These are phyloP conservation scores for Meloidogyne exigua DNA, from an alignment of 1,140 invertebrate genomes.

Conservation along the genomic window DNA sequence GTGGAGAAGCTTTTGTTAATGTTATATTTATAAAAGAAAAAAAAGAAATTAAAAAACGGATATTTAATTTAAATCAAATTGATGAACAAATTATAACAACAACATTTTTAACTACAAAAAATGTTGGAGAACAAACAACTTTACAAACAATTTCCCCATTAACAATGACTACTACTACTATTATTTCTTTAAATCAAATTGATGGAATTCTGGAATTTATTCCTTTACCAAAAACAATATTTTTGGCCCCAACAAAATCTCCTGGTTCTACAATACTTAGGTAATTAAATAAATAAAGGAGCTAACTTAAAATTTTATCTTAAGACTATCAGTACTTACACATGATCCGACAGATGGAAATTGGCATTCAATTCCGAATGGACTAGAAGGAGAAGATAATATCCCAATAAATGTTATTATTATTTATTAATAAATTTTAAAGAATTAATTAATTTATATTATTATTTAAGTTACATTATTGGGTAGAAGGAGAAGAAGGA, in stretches of 20 bases:
- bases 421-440: background rate
- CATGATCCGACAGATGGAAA: slow-evolving; percentile 10
- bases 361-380: slow-evolving; percentile 11
- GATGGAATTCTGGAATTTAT: slow-evolving; percentile 47
- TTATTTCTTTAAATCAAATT: background rate
- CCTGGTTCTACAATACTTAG: slow-evolving; percentile 50
- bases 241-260: slow-evolving; percentile 53
- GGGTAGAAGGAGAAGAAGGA: background rate
- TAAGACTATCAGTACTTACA: slow-evolving; percentile 12
- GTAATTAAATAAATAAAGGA: slow-evolving; percentile 17
- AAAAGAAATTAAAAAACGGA: background rate
- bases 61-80: background rate
- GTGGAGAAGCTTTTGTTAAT: background rate
- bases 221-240: slow-evolving; percentile 57
- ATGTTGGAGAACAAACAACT: background rate
- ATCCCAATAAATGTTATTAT: background rate
- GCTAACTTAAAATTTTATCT: background rate
- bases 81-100: no score
- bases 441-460: background rate
- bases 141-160: background rate
- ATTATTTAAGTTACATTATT: background rate
- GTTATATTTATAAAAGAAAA: background rate
- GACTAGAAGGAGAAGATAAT: background rate
- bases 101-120: background rate
- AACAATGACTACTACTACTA: background rate